Evolutionary conservation across 1,140 invertebrate genomes (phyloP).

Genomic region (Meteorus sp.): DNA sequence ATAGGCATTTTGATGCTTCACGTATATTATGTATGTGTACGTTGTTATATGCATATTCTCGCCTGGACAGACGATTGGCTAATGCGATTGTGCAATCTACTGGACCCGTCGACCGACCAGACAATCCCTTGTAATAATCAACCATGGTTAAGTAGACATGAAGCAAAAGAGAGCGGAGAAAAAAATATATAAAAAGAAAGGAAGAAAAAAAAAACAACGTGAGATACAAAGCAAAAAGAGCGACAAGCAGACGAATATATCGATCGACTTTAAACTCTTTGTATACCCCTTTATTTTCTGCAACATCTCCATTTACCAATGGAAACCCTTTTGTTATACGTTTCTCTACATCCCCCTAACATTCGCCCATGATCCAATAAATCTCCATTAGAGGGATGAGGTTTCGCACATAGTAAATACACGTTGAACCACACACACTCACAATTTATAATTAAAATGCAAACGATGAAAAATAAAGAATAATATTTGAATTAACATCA

Average conservation of each 20-base stretch:
- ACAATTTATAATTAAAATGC: too few species aligned
- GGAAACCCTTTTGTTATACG: conserved; percentile 6
- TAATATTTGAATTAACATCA: too few species aligned
- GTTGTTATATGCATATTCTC: conserved; percentile 15
- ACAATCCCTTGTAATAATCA: conserved; percentile 10
- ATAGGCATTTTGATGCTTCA: background rate
- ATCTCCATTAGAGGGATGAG: conserved; percentile 2
- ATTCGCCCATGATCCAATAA: conserved; percentile 11
- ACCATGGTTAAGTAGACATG: background rate
- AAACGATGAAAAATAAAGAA: too few species aligned
- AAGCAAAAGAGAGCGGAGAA: background rate
- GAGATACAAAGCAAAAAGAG: background rate
- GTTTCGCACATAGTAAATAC: too few species aligned
- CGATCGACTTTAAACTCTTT: conserved; percentile 12
- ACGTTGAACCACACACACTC: too few species aligned
- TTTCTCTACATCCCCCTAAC: conserved; percentile 14
- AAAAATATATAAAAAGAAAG: too few species aligned
- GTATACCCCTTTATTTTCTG: too few species aligned
- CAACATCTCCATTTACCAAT: background rate
- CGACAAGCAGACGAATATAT: conserved; percentile 3
- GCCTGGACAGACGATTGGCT: conserved; percentile 11
- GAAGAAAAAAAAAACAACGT: too few species aligned
- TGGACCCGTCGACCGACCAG: conserved; percentile 5
- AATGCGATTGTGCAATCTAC: conserved; percentile 14
- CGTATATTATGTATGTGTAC: conserved; percentile 1